These are phyloP conservation scores for Odocoileus virginianus DNA, from an alignment of 2,113 vertebrate genomes.

Conservation along the genomic window DNA sequence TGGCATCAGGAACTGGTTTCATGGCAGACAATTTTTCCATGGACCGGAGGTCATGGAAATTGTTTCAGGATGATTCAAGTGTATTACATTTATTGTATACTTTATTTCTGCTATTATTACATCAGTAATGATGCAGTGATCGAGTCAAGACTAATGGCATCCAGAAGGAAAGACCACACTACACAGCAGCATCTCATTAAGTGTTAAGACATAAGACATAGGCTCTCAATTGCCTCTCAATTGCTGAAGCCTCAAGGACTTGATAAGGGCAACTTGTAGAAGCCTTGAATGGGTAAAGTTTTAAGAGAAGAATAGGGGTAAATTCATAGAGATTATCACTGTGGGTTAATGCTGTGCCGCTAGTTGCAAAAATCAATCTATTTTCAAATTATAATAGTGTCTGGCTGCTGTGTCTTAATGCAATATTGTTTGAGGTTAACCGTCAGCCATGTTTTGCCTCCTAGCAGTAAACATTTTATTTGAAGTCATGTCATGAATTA, in stretches of 20 bases:
- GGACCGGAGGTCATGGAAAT: not conserved
- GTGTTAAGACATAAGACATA: rapidly evolving
- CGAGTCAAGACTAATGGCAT: not conserved
- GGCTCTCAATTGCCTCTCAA: not conserved
- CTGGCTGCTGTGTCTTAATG: not conserved
- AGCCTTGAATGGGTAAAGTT: not conserved
- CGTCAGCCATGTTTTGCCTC: conserved; percentile 53
- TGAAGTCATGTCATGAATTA: conserved; percentile 64
- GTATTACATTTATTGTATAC: not conserved
- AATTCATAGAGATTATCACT: not conserved
- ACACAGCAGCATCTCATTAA: not conserved
- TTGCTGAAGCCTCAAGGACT: not conserved
- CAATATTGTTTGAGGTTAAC: not conserved
- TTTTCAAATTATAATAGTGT: not conserved
- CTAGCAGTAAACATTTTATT: conserved; percentile 66
- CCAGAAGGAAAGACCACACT: not conserved
- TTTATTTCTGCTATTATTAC: not conserved
- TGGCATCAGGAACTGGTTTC: not conserved
- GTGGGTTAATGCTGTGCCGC: not conserved
- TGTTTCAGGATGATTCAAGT: not conserved
- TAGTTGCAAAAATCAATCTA: not conserved
- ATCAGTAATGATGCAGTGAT: not conserved
- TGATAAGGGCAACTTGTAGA: not conserved
- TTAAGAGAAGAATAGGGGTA: not conserved
- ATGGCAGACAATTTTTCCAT: not conserved